These are phyloP conservation scores for Chaetogeoica ovagalla DNA, from an alignment of 2,888 invertebrate genomes.

Conservation along the genomic window DNA sequence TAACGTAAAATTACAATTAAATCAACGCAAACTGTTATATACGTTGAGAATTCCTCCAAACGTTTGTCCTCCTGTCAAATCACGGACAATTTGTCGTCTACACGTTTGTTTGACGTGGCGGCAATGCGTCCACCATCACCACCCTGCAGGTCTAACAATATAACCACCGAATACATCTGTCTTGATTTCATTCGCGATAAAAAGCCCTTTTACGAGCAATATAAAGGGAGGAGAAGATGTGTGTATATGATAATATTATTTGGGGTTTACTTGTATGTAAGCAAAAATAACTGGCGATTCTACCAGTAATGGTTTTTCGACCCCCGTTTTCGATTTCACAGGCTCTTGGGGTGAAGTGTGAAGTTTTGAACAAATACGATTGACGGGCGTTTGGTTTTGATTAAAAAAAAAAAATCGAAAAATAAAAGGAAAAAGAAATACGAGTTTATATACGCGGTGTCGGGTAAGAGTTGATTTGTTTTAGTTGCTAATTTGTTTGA, in stretches of 20 bases:
- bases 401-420: neutral
- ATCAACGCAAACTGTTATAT: neutral
- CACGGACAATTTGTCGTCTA: conserved; percentile 40
- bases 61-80: conserved; percentile 15
- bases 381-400: conserved; percentile 16
- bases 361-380: conserved; percentile 20
- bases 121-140: neutral
- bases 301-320: conserved; percentile 31
- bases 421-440: no score
- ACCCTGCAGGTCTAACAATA: neutral
- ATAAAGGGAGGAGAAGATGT: conserved; percentile 9
- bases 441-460: neutral
- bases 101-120: conserved; percentile 24
- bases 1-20: neutral
- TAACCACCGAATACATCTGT: conserved; percentile 28
- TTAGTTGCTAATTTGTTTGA: no score
- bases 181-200: conserved; percentile 39
- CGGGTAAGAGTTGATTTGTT: neutral
- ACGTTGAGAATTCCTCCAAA: neutral
- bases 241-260: conserved; percentile 29
- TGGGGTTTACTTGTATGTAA: conserved; percentile 38
- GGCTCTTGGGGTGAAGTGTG: neutral
- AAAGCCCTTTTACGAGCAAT: conserved; percentile 35
- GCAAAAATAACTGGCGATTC: conserved; percentile 33
- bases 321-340: conserved; percentile 25